Base-by-base conservation (phyloP, 2,888 invertebrate species). In the Apotomis turbidana region DNA sequence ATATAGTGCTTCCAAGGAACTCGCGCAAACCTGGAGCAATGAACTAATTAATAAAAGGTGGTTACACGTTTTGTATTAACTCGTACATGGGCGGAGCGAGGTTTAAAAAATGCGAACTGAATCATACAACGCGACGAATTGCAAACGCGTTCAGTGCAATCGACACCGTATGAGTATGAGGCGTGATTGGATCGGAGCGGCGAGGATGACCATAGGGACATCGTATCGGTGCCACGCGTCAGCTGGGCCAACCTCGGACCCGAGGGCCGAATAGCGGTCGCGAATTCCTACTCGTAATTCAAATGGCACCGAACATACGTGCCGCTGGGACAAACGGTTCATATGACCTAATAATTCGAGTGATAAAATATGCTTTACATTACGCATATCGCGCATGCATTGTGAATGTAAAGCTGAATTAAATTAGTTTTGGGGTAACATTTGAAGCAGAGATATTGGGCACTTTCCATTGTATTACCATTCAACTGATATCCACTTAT, bases 281-380 rank as follows among this genome's bases (percentile, higher is more conserved):
- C 91, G 79, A 90, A 93, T 93, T 91, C 93, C 93, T 88, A 84
- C 90, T 91, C 92, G 92, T 93, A 92, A 91, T 91, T 90, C 89
- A 87, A 89, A 89, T 88, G 82, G 87, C 86, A 76, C 70, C 73
- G 57, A 79, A 79, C 82, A 86, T 91, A 92, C 92, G 91, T 92
- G 93, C 81, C 79, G 85, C 80, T 83, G 81, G 80, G 83, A 87
- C 90, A 85, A 91, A 91, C 90, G 87, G 90, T 87, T 85, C 86
- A 80, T 81, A 75, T 85, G 93, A 90, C 93, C 93, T 85, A 90
- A 90, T 92, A 91, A 90, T 85, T 85, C 76, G 77, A 79, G 81
- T 81, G 81, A 83, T 83, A 87, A 88, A 87, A 85, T 85, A 77
- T 76, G 76, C 75, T 76, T 77, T 77, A 77, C 55, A 27, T 61